Percentiles rank a stretch among this genome's conserved stretches.
These are phyloP conservation scores for Cynopterus brachyotis DNA, from an alignment of 2,113 vertebrate species.

Conservation along the genomic window DNA sequence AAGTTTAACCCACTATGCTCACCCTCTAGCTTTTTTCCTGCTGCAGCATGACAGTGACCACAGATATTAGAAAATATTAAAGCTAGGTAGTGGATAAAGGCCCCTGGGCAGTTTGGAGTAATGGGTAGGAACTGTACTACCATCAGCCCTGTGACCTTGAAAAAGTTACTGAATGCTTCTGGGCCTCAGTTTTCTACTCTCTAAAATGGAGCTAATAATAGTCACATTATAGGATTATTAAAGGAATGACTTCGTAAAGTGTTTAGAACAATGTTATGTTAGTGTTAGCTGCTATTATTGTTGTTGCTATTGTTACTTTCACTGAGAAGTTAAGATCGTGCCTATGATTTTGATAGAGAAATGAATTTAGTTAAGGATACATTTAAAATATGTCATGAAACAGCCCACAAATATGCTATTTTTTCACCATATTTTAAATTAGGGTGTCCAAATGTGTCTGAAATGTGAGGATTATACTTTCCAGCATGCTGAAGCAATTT, in stretches of 20 bases:
- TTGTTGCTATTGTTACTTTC: not conserved
- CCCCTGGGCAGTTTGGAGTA: not conserved
- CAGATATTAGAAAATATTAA: not conserved
- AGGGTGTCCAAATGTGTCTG: slow-evolving; percentile 60
- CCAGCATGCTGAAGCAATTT: slow-evolving; percentile 43
- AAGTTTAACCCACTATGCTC: not conserved
- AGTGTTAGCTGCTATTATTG: not conserved
- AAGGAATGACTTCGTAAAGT: not conserved
- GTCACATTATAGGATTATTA: not conserved
- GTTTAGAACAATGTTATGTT: not conserved
- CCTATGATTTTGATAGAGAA: slow-evolving; percentile 31
- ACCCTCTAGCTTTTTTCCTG: not conserved
- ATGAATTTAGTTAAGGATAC: not conserved
- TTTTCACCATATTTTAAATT: slow-evolving; percentile 66
- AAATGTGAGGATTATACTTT: slow-evolving; percentile 64
- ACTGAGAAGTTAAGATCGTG: slow-evolving; percentile 34
- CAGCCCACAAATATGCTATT: slow-evolving; percentile 66
- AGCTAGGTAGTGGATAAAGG: not conserved
- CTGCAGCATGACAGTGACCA: not conserved
- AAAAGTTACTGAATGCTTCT: not conserved
- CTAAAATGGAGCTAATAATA: slow-evolving; percentile 3
- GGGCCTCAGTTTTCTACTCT: not conserved
- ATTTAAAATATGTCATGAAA: slow-evolving; percentile 52
- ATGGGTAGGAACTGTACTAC: not conserved
- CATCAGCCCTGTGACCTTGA: not conserved